Conservation (phyloP, 2,888 invertebrate genomes). For the Sympetrum striolatum region DNA sequence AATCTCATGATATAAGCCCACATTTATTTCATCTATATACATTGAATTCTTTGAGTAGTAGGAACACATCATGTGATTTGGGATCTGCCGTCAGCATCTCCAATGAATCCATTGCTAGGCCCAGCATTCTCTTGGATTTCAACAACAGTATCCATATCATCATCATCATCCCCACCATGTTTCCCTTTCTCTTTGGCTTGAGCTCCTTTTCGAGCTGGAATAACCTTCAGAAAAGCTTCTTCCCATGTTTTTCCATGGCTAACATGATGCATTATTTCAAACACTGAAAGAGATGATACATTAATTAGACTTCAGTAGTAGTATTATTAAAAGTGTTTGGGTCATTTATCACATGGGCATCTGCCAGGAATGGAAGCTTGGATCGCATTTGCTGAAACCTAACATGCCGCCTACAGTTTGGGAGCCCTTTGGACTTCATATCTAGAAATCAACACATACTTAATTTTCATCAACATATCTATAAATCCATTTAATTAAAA, state of each 20-base stretch:
- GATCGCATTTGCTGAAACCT: no score
- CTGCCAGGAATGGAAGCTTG: no score
- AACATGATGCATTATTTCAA: conserved; percentile 79
- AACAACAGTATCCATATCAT: background rate
- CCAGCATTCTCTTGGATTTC: background rate
- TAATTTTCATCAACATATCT: no score
- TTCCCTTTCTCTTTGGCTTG: conserved; percentile 44
- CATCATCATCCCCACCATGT: background rate
- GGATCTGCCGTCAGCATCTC: background rate
- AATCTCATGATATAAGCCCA: no score
- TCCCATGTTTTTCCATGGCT: conserved; percentile 82
- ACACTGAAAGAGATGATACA: conserved; percentile 75
- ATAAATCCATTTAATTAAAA: no score
- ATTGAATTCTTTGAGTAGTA: background rate
- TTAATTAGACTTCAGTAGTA: no score
- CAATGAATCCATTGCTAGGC: background rate
- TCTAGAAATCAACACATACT: no score
- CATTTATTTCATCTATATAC: background rate
- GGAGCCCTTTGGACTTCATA: no score
- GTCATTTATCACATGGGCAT: no score
- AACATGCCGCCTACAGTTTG: no score
- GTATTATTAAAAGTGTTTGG: no score
- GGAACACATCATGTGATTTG: background rate
- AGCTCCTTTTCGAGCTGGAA: conserved; percentile 81
- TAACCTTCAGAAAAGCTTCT: conserved; percentile 75